Percentiles rank a stretch among this genome's conserved stretches.
These are phyloP conservation scores for Conger conger DNA, from an alignment of 2,113 vertebrate genomes.

Conservation along the genomic window DNA sequence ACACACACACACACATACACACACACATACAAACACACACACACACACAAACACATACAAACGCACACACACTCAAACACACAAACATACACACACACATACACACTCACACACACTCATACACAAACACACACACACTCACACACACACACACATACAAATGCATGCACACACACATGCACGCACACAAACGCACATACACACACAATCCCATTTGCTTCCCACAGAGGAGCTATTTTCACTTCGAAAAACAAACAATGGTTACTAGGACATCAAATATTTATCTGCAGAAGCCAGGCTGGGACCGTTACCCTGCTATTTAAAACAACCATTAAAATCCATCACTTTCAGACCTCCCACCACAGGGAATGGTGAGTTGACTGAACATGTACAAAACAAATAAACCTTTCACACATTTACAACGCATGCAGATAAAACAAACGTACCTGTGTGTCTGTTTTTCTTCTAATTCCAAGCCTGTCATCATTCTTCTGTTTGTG, in stretches of 20 bases:
- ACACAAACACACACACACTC: too few species aligned
- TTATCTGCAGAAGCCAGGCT: slow-evolving; percentile 6
- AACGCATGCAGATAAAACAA: too few species aligned
- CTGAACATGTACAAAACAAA: neutral
- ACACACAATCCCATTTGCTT: too few species aligned
- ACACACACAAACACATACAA: too few species aligned
- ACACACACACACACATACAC: too few species aligned
- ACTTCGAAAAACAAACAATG: slow-evolving; percentile 17
- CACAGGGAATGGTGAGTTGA: neutral
- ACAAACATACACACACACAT: too few species aligned
- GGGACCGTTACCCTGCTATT: neutral
- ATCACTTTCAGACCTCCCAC: neutral
- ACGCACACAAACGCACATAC: too few species aligned
- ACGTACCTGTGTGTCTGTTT: slow-evolving; percentile 6
- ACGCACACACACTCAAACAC: too few species aligned
- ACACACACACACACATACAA: too few species aligned
- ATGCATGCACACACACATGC: too few species aligned
- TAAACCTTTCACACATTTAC: neutral
- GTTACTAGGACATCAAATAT: slow-evolving; percentile 41
- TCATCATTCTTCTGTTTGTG: slow-evolving; percentile 17
- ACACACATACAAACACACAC: too few species aligned
- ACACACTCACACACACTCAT: too few species aligned
- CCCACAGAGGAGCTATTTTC: slow-evolving; percentile 5
- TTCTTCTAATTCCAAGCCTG: slow-evolving; percentile 33
- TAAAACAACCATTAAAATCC: neutral